Conservation (phyloP, 2,797 vertebrate species). For the Rhyacichthys aspro region DNA sequence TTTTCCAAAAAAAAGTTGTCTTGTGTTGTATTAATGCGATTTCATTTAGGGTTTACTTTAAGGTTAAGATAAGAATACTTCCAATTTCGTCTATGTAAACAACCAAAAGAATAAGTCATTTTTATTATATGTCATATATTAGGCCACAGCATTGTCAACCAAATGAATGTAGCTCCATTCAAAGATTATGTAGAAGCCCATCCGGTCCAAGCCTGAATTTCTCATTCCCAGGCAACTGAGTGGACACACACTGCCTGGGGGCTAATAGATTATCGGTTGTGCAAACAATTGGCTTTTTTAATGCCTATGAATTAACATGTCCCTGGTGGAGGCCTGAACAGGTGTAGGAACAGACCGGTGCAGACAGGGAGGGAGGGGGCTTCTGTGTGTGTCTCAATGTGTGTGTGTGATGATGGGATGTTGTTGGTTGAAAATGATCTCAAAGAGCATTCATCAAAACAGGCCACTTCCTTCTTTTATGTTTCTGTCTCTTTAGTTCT, state of each 20-base stretch:
- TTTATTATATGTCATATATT: neutral
- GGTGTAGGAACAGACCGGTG: slow-evolving; percentile 78
- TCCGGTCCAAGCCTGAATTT: slow-evolving; percentile 80
- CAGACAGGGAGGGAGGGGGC: slow-evolving; percentile 70
- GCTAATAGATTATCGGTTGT: slow-evolving; percentile 84
- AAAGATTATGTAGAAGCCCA: slow-evolving; percentile 91
- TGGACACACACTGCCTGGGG: slow-evolving; percentile 77
- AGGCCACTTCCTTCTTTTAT: slow-evolving; percentile 79
- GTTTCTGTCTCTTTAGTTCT: slow-evolving; percentile 84
- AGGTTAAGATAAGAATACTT: too few relatives aligned
- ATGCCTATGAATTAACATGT: slow-evolving; percentile 86
- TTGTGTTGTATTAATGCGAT: too few relatives aligned
- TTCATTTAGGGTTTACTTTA: too few relatives aligned
- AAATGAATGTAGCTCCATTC: slow-evolving; percentile 74
- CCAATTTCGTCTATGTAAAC: too few relatives aligned
- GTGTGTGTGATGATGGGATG: slow-evolving; percentile 44
- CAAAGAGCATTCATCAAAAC: slow-evolving; percentile 80
- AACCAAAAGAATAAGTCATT: neutral
- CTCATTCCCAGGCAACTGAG: slow-evolving; percentile 74
- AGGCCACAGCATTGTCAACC: slow-evolving; percentile 32
- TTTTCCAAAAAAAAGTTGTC: too few relatives aligned
- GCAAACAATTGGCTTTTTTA: slow-evolving; percentile 85
- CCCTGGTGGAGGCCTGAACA: slow-evolving; percentile 79
- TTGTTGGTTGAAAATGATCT: slow-evolving; percentile 72
- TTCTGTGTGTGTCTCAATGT: slow-evolving; percentile 34